These are phyloP conservation scores for Misgurnus mizolepis DNA, from an alignment of 2,113 vertebrate genomes.

Conservation along the genomic window DNA sequence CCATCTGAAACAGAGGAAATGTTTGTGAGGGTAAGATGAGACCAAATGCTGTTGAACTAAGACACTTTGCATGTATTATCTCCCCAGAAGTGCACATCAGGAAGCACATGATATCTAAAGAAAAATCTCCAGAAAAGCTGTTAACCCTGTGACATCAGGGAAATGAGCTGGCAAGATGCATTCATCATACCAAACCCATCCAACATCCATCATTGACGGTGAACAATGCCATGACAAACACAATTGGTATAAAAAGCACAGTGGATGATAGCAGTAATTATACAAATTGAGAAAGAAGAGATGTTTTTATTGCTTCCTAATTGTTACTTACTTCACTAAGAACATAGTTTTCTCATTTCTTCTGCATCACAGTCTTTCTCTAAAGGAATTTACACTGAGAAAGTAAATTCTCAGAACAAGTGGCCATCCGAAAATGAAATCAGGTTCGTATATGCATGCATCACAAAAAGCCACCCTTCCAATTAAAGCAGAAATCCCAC, in stretches of 20 bases:
- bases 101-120: constrained; percentile 39
- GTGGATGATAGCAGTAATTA: constrained; percentile 20
- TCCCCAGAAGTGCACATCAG: constrained; percentile 25
- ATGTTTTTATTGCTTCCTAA: constrained; percentile 22
- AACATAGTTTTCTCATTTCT: background rate
- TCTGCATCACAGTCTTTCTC: background rate
- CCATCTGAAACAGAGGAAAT: background rate
- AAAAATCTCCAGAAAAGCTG: constrained; percentile 37
- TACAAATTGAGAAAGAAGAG: constrained; percentile 14
- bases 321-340: constrained; percentile 1
- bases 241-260: constrained; percentile 5
- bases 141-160: constrained; percentile 47
- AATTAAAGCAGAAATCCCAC: constrained; percentile 11
- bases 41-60: background rate
- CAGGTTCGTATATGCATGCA: background rate
- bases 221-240: constrained; percentile 18
- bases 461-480: background rate
- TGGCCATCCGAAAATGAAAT: background rate
- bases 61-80: constrained; percentile 16
- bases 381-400: background rate
- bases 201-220: background rate
- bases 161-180: constrained; percentile 45
- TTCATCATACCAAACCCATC: constrained; percentile 17
- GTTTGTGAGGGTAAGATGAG: background rate
- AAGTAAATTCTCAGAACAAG: background rate